phyloP scores from a whole-genome alignment of 1,140 invertebrate species.

The roundworm (Caenorhabditis elegans) region DNA sequence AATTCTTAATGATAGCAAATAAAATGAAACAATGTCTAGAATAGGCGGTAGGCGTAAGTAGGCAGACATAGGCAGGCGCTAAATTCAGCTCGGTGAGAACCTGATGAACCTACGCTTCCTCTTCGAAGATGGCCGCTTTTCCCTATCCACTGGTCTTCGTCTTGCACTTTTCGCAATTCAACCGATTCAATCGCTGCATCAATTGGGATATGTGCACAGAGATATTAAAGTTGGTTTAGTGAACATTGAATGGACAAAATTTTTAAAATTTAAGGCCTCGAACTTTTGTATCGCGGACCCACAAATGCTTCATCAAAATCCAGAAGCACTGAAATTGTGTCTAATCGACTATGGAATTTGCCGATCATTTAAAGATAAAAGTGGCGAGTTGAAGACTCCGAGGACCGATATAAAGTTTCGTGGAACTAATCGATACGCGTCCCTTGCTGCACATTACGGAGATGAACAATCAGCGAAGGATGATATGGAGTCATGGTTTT shows the following conservation, averaged over 20 bases:
- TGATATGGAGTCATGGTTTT: slow-evolving; percentile 57
- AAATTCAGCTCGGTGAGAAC: slow-evolving; percentile 61
- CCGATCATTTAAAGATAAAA: slow-evolving; percentile 51
- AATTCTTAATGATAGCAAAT: too few relatives aligned
- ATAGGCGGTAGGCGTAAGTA: too few relatives aligned
- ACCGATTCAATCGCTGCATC: slow-evolving; percentile 58
- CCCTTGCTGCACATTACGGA: slow-evolving; percentile 49
- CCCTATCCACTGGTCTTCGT: slow-evolving; percentile 58
- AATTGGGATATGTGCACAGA: slow-evolving; percentile 58
- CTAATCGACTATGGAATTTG: slow-evolving; percentile 65
- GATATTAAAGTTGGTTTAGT: slow-evolving; percentile 55
- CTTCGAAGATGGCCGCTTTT: slow-evolving; percentile 63
- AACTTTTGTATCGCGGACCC: slow-evolving; percentile 56
- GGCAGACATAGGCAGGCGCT: too few relatives aligned
- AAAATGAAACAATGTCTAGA: too few relatives aligned
- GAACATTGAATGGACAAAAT: not conserved
- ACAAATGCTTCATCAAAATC: slow-evolving; percentile 39
- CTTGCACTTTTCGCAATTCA: slow-evolving; percentile 55
- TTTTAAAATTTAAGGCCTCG: slow-evolving; percentile 55
- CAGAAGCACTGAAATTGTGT: slow-evolving; percentile 41
- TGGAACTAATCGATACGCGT: slow-evolving; percentile 53
- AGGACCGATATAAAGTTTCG: slow-evolving; percentile 44
- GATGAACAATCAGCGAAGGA: slow-evolving; percentile 55
- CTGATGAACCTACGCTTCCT: slow-evolving; percentile 56
- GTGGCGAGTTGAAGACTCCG: slow-evolving; percentile 60